Percentiles rank a stretch among this genome's conserved stretches.
phyloP scores from a whole-genome alignment of 2,888 invertebrate genomes.

The Melipona beecheii region DNA sequence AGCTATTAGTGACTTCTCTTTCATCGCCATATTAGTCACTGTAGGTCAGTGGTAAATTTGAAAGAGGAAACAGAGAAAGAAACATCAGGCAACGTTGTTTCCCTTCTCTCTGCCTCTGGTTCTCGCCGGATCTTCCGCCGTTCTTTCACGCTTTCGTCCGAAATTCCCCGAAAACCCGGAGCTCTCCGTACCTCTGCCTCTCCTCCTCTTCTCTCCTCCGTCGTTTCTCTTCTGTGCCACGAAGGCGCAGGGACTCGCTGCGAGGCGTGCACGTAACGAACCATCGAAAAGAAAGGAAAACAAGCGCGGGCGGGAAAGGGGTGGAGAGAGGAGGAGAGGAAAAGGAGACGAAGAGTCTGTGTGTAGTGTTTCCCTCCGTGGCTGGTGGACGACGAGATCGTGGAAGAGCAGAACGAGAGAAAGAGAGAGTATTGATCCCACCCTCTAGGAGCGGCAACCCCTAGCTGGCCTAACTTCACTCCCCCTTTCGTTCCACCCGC shows the following conservation, averaged over 20 bases:
- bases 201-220: not conserved
- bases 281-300: slow-evolving; percentile 49
- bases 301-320: slow-evolving; percentile 49
- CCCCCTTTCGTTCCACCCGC: slow-evolving; percentile 83
- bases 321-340: slow-evolving; percentile 45
- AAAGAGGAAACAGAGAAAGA: too few species aligned
- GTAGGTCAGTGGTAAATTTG: too few species aligned
- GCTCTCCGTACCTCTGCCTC: not conserved
- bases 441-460: slow-evolving; percentile 81
- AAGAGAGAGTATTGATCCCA: slow-evolving; percentile 83
- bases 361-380: slow-evolving; percentile 5
- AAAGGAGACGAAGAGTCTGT: slow-evolving; percentile 38
- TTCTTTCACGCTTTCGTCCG: not conserved
- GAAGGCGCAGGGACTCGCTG: slow-evolving; percentile 44
- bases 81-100: too few species aligned
- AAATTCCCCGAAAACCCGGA: not conserved
- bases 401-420: slow-evolving; percentile 79
- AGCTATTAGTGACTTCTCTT: too few species aligned
- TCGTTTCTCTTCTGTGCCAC: slow-evolving; percentile 16
- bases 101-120: not conserved
- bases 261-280: slow-evolving; percentile 42
- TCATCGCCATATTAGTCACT: too few species aligned
- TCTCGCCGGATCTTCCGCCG: not conserved
- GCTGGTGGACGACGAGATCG: slow-evolving; percentile 59
- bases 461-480: slow-evolving; percentile 84